Conservation (phyloP, 2,797 vertebrate genomes). For the Manis pentadactyla region DNA sequence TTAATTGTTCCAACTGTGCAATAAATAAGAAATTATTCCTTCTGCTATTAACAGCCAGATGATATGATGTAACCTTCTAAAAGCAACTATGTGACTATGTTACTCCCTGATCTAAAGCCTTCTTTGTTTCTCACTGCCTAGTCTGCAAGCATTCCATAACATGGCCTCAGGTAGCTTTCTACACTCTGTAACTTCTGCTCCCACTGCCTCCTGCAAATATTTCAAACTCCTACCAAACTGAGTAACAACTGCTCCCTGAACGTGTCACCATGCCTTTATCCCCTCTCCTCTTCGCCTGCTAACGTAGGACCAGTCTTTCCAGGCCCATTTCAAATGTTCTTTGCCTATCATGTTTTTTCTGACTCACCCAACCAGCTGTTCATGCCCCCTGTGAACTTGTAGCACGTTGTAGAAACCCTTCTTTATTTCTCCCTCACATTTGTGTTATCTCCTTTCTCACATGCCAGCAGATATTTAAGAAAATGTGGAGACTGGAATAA, state of each 20-base stretch:
- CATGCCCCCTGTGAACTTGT: background rate
- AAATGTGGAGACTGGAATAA: background rate
- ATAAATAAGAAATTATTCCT: background rate
- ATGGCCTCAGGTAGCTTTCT: background rate
- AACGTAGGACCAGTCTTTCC: background rate
- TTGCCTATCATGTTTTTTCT: background rate
- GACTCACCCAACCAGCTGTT: background rate
- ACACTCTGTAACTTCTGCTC: background rate
- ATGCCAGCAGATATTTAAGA: background rate
- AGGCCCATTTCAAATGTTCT: background rate
- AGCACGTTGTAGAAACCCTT: background rate
- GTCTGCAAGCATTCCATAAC: background rate
- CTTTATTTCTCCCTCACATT: background rate
- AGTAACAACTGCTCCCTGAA: background rate
- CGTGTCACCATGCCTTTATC: background rate
- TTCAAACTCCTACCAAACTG: background rate
- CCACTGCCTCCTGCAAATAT: background rate
- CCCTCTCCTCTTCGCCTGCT: no score
- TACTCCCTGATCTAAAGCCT: background rate
- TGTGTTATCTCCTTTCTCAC: background rate
- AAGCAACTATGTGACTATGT: background rate
- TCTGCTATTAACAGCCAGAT: background rate
- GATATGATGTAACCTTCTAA: background rate
- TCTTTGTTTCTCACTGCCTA: background rate
- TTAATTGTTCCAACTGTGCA: background rate